Conservation (phyloP, 2,113 vertebrate species). For the Pomatorhinus ruficollis region DNA sequence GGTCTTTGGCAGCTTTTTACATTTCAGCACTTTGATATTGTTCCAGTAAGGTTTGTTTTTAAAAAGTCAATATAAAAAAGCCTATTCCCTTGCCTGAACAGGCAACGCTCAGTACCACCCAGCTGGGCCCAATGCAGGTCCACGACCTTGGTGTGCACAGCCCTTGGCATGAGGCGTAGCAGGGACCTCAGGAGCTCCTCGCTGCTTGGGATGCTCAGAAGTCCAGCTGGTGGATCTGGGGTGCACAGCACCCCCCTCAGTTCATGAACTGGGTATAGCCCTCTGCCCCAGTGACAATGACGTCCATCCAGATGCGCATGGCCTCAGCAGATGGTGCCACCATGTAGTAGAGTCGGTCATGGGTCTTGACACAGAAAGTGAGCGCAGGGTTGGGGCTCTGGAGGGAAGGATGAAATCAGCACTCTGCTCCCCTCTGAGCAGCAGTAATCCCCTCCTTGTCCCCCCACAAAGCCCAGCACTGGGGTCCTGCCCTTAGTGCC, state of each 20-base stretch:
- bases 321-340: slow-evolving; percentile 93
- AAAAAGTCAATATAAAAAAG: background rate
- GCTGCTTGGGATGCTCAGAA: background rate
- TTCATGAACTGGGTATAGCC: slow-evolving; percentile 97
- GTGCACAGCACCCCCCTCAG: slow-evolving; percentile 53
- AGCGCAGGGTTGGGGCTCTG: slow-evolving; percentile 93
- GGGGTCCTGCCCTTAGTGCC: accelerated
- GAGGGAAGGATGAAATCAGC: background rate
- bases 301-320: slow-evolving; percentile 99
- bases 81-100: background rate
- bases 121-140: accelerated
- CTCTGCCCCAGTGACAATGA: slow-evolving; percentile 94
- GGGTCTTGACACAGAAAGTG: slow-evolving; percentile 98
- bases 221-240: background rate
- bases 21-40: background rate
- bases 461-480: background rate
- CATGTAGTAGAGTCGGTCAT: slow-evolving; percentile 95
- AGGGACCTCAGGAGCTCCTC: background rate
- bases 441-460: no score
- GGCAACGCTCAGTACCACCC: accelerated
- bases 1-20: background rate
- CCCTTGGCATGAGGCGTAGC: background rate
- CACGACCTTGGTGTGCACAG: accelerated
- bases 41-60: background rate
- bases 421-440: background rate